phyloP scores from a whole-genome alignment of 92 coral and sea anemone species.

The Porites rus region DNA sequence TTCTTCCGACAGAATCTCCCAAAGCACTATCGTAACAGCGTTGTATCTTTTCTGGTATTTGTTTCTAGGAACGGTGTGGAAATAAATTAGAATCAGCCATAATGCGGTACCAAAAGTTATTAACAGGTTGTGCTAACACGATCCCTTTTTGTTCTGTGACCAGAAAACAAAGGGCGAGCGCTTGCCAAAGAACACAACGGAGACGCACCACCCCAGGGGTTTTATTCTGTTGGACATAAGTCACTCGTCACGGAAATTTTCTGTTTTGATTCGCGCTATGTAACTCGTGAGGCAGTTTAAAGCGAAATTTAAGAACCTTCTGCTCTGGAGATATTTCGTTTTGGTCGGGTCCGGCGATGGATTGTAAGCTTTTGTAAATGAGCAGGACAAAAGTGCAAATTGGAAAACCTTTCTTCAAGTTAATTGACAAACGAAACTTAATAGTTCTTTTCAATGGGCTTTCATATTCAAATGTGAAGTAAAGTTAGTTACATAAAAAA shows the following conservation, averaged over 20 bases:
- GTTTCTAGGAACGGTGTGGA: constrained; percentile 20
- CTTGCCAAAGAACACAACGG: constrained; percentile 51
- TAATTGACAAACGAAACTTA: constrained; percentile 74
- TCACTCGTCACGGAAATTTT: constrained; percentile 30
- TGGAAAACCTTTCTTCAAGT: constrained; percentile 46
- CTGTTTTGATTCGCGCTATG: not conserved
- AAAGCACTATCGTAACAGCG: not conserved
- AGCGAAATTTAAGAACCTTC: not conserved
- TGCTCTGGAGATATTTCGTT: not conserved
- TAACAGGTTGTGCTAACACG: constrained; percentile 50
- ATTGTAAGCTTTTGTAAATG: constrained; percentile 57
- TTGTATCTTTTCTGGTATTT: constrained; percentile 1
- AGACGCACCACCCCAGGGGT: constrained; percentile 33
- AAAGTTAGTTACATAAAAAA: constrained; percentile 66
- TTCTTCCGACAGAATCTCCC: constrained; percentile 25
- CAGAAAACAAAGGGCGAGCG: constrained; percentile 41
- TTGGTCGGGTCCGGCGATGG: constrained; percentile 19
- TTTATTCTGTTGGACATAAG: constrained; percentile 21
- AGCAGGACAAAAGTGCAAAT: constrained; percentile 56
- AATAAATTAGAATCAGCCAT: constrained; percentile 17
- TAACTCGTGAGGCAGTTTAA: constrained; percentile 24
- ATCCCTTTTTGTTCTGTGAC: constrained; percentile 30
- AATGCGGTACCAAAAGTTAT: constrained; percentile 14
- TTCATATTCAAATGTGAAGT: constrained; percentile 74
- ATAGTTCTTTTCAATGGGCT: constrained; percentile 58